Evolutionary conservation across 2,113 vertebrate genomes (phyloP).

Genomic region (Athene cunicularia): DNA sequence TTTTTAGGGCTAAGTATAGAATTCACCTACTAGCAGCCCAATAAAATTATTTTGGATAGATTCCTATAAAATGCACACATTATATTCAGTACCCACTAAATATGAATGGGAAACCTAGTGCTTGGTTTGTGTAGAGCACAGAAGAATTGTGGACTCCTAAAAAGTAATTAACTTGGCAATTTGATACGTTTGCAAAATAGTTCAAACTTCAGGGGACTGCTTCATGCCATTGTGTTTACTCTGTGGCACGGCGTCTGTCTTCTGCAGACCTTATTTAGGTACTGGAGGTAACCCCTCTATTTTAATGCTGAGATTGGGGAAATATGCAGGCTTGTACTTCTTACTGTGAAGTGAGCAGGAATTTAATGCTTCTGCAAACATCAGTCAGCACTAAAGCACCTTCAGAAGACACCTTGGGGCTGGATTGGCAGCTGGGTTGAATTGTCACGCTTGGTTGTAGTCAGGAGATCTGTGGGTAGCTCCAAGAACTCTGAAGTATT

Average conservation of each 20-base stretch:
- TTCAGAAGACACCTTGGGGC: constrained; percentile 43
- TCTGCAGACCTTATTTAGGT: not conserved
- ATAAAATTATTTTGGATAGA: not conserved
- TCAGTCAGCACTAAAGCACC: constrained; percentile 8
- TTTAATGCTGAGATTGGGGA: not conserved
- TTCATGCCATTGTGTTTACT: not conserved
- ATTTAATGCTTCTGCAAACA: constrained; percentile 38
- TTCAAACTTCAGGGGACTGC: not conserved
- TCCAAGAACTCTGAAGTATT: constrained; percentile 33
- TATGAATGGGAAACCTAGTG: not conserved
- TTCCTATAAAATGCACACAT: not conserved
- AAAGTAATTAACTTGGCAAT: not conserved
- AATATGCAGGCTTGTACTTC: not conserved
- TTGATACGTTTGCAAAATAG: not conserved
- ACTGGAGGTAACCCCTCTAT: not conserved
- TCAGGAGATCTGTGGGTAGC: constrained; percentile 17
- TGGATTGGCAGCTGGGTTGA: constrained; percentile 41
- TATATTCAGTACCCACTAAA: not conserved
- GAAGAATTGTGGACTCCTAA: not conserved
- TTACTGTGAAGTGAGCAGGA: not conserved
- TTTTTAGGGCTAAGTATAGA: constrained; percentile 20
- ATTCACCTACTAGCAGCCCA: not conserved
- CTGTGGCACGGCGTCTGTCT: not conserved
- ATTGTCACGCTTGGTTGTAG: constrained; percentile 37
- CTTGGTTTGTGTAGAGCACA: not conserved